Evolutionary conservation across 2,888 invertebrate genomes (phyloP).

Genomic region (Archips xylosteana): DNA sequence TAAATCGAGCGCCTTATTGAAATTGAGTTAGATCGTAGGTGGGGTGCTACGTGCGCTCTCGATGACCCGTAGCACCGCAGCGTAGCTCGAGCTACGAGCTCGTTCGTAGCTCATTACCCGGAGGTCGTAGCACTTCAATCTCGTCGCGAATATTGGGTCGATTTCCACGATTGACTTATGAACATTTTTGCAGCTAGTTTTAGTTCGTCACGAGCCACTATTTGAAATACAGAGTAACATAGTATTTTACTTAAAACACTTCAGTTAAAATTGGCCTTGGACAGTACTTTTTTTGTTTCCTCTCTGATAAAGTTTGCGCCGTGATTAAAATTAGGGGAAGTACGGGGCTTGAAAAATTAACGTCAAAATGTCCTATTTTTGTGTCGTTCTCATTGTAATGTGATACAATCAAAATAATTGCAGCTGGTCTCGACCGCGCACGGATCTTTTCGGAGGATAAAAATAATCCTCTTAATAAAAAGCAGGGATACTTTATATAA

Average conservation of each 20-base stretch:
- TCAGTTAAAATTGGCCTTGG: background rate
- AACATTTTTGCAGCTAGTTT: slow-evolving; percentile 9
- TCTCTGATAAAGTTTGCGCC: background rate
- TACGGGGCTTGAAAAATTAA: slow-evolving; percentile 1
- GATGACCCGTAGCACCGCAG: slow-evolving; percentile 32
- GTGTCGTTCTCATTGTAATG: background rate
- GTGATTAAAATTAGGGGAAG: slow-evolving; percentile 16
- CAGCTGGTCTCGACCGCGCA: slow-evolving; percentile 33
- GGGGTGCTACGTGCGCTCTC: slow-evolving; percentile 28
- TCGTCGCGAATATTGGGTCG: slow-evolving; percentile 58
- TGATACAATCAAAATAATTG: slow-evolving; percentile 32
- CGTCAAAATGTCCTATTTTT: slow-evolving; percentile 8
- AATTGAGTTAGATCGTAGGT: slow-evolving; percentile 39
- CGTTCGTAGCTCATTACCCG: slow-evolving; percentile 40
- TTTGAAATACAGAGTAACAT: background rate
- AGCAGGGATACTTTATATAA: slow-evolving; percentile 32
- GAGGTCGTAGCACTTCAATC: slow-evolving; percentile 57
- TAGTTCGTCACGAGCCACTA: background rate
- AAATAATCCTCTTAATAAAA: slow-evolving; percentile 43
- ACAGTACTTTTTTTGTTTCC: background rate
- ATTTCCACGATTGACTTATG: slow-evolving; percentile 52
- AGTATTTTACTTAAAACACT: background rate
- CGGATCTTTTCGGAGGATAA: slow-evolving; percentile 32
- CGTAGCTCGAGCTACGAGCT: slow-evolving; percentile 31
- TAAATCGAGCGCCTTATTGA: slow-evolving; percentile 43